phyloP scores from a whole-genome alignment of 2,797 vertebrate genomes.

The Triplophysa bombifrons region DNA sequence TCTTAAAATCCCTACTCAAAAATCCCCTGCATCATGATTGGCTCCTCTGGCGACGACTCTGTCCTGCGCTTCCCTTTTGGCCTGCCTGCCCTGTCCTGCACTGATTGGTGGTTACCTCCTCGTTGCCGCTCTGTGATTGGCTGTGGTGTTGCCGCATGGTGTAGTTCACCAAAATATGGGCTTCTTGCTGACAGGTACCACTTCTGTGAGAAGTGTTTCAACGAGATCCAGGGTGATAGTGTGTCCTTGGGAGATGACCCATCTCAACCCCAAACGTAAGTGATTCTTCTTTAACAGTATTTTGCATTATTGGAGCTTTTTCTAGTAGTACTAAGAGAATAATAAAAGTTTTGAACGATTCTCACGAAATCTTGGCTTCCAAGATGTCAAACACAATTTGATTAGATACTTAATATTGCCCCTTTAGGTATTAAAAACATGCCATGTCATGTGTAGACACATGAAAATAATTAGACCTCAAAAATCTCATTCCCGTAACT shows the following conservation, averaged over 20 bases:
- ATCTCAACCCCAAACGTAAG: conserved; percentile 98
- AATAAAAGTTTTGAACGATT: too few species aligned
- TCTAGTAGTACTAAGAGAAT: too few species aligned
- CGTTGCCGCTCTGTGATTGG: conserved; percentile 88
- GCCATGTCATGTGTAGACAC: too few species aligned
- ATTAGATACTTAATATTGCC: too few species aligned
- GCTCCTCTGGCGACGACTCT: conserved; percentile 77
- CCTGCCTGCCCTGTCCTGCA: conserved; percentile 82
- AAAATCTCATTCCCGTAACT: too few species aligned
- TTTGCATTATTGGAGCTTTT: too few species aligned
- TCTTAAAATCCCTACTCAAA: conserved; percentile 60
- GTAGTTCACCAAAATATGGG: conserved; percentile 99
- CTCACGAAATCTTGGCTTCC: too few species aligned
- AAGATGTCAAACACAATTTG: too few species aligned
- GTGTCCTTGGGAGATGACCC: conserved; percentile 98
- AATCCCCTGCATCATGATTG: conserved; percentile 72
- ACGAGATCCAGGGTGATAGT: conserved; percentile 99
- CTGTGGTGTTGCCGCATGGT: conserved; percentile 89
- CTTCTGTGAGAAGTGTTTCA: conserved; percentile 99
- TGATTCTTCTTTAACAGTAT: conserved; percentile 46
- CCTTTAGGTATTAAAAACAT: too few species aligned
- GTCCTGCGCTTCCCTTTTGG: conserved; percentile 74
- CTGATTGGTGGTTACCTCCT: conserved; percentile 89
- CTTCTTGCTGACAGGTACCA: conserved; percentile 99
- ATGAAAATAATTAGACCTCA: too few species aligned